A percentile compares a stretch with the other conserved stretches of the same genome.
Conservation (phyloP, 2,888 invertebrate species). For the Caenorhabditis sulstoni region DNA sequence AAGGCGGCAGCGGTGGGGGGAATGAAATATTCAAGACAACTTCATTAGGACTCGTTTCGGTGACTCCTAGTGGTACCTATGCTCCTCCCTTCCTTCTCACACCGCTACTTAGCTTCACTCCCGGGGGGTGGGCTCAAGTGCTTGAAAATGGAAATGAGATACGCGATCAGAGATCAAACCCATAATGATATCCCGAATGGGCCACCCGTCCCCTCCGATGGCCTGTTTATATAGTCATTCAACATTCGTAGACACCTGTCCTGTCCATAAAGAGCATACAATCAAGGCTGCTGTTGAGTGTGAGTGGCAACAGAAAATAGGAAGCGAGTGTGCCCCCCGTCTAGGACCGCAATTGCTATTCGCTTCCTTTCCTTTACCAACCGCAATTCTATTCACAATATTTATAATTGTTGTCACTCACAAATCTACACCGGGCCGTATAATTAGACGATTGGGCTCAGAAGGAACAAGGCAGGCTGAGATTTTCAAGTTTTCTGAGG, state of each 20-base stretch:
- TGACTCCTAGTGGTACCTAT: slow-evolving; percentile 32
- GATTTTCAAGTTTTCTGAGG: not conserved
- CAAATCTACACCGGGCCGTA: slow-evolving; percentile 29
- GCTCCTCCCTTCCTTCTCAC: too few relatives aligned
- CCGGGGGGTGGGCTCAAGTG: not conserved
- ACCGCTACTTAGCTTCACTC: too few relatives aligned
- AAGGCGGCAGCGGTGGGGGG: slow-evolving; percentile 7
- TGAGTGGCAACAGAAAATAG: slow-evolving; percentile 16
- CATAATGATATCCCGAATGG: slow-evolving; percentile 33
- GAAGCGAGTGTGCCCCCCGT: slow-evolving; percentile 6
- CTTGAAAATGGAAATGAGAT: slow-evolving; percentile 4
- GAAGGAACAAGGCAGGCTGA: slow-evolving; percentile 18
- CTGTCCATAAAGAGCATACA: slow-evolving; percentile 55
- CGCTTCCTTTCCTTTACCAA: slow-evolving; percentile 32
- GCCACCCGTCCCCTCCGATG: not conserved
- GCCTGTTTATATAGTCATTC: slow-evolving; percentile 58
- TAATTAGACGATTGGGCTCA: slow-evolving; percentile 42
- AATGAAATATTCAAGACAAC: slow-evolving; percentile 55
- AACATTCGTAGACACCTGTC: slow-evolving; percentile 58
- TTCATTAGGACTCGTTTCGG: slow-evolving; percentile 48
- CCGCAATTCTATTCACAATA: slow-evolving; percentile 45
- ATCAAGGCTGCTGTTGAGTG: slow-evolving; percentile 45
- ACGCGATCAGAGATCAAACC: slow-evolving; percentile 39
- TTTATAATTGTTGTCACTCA: slow-evolving; percentile 59
- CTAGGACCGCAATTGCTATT: slow-evolving; percentile 38